Evolutionary conservation across 2,797 vertebrate genomes (phyloP).

Genomic region (Agapornis canus): DNA sequence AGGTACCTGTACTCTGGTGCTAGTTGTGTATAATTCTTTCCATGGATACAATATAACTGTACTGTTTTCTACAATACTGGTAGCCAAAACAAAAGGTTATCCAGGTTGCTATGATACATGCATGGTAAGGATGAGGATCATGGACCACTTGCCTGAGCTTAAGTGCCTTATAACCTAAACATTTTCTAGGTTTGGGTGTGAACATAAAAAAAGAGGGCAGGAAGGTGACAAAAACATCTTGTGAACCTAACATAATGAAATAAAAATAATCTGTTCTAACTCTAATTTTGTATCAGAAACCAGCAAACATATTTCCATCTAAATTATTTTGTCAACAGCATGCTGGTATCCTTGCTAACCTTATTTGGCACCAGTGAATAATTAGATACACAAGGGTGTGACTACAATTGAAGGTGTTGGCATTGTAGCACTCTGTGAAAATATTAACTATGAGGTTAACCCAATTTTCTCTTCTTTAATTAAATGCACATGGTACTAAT

Average conservation of each 20-base stretch:
- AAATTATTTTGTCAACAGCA: slow-evolving; percentile 86
- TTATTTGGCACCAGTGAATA: slow-evolving; percentile 86
- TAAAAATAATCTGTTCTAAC: slow-evolving; percentile 44
- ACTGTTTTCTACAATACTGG: neutral
- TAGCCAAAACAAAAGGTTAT: slow-evolving; percentile 3
- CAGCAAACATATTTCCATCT: slow-evolving; percentile 71
- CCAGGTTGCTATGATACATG: neutral
- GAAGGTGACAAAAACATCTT: slow-evolving; percentile 2
- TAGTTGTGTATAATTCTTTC: slow-evolving; percentile 53
- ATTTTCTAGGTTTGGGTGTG: neutral
- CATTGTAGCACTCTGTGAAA: slow-evolving; percentile 95
- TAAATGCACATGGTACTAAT: slow-evolving; percentile 97
- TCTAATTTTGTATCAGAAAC: slow-evolving; percentile 65
- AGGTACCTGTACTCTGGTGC: slow-evolving; percentile 19
- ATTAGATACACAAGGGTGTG: slow-evolving; percentile 96
- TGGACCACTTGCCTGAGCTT: neutral
- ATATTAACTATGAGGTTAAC: slow-evolving; percentile 98
- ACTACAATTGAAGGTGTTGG: slow-evolving; percentile 96
- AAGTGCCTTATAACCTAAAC: neutral
- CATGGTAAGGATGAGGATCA: neutral
- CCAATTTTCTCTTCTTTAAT: slow-evolving; percentile 98
- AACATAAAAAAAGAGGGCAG: neutral
- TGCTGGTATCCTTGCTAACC: slow-evolving; percentile 82
- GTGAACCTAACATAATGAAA: slow-evolving; percentile 7
- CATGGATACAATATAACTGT: neutral